phyloP scores from a whole-genome alignment of 2,113 vertebrate genomes.

The Ammospiza nelsoni region DNA sequence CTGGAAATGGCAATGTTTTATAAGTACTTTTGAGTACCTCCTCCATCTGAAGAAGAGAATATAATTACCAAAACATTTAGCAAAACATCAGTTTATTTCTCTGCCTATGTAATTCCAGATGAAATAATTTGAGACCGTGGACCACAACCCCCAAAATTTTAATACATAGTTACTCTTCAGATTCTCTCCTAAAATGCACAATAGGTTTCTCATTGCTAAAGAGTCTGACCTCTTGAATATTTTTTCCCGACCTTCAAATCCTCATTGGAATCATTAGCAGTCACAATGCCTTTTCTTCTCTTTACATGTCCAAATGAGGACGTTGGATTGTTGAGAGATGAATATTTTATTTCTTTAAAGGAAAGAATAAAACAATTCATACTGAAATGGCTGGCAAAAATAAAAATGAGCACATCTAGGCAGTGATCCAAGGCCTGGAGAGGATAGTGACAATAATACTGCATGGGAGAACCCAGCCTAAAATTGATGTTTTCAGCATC shows the following conservation, averaged over 20 bases:
- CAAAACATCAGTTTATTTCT: not conserved
- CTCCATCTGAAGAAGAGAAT: not conserved
- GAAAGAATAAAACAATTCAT: conserved; percentile 1
- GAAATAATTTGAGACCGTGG: not conserved
- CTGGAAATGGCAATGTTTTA: not conserved
- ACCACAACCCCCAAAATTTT: not conserved
- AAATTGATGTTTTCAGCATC: not conserved
- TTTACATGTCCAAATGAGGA: not conserved
- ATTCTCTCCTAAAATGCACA: not conserved
- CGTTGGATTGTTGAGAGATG: not conserved
- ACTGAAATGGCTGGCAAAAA: conserved; percentile 20
- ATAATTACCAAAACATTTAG: not conserved
- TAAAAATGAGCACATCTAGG: conserved; percentile 5
- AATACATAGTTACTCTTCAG: not conserved
- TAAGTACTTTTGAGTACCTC: not conserved
- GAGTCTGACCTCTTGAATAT: not conserved
- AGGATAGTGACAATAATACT: not conserved
- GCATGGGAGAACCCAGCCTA: not conserved
- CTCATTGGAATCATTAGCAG: not conserved
- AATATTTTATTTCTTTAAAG: not conserved
- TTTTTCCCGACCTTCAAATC: not conserved
- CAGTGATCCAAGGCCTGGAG: not conserved
- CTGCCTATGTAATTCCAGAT: not conserved
- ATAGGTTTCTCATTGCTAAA: not conserved
- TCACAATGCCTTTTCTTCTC: not conserved